Evolutionary conservation across 2,113 vertebrate species (phyloP), one percentile per base, ranked within the genome.

Genomic region (Sapajus apella): DNA sequence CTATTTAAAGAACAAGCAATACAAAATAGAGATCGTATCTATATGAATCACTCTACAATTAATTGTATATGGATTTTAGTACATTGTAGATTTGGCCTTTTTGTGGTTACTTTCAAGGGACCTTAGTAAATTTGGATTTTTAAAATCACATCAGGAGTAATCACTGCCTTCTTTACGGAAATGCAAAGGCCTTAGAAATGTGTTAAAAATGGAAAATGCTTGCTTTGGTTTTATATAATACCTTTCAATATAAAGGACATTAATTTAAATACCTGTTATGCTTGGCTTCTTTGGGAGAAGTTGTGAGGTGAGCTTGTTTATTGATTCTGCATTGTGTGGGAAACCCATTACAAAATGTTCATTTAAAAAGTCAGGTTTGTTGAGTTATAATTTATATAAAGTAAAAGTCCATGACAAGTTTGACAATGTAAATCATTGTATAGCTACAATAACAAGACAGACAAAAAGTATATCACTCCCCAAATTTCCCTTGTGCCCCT

Each of bases 261-360:
- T 96, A 50, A 90, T 82, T 96, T 83, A 96, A 94, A 50, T 81
- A 30, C 7, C 18, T 87, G 40, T 43, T 92, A 83, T 43, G 35
- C 21, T 84, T 58, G 81, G 13, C 20, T 56, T 16, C 58, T 91
- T 87, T 79, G 13, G 35, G 13, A 92, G 56, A 45, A 6, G 12
- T 11, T 45, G 4, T 86, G 40, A 11, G 81, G 91, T 56, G 50
- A 94, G 86, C 35, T 45, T 79, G 58, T 58, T 82, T 89, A 91
- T 82, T 81, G 56, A 82, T 84, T 64, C 72, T 95, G 32, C 2
- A 85, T 94, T 66, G 77, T 25, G 13, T 89, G 35, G 56, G 52
- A 97, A 96, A 81, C 14, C 37, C 20, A 81, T 85, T 72, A 85
- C 23, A 76, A 55, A 86, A 86, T 58, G 4, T 77, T 91, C 23